Evolutionary conservation across 2,888 invertebrate species (phyloP), one percentile per base, ranked within the genome.

Genomic region (Andrena trimmerana): DNA sequence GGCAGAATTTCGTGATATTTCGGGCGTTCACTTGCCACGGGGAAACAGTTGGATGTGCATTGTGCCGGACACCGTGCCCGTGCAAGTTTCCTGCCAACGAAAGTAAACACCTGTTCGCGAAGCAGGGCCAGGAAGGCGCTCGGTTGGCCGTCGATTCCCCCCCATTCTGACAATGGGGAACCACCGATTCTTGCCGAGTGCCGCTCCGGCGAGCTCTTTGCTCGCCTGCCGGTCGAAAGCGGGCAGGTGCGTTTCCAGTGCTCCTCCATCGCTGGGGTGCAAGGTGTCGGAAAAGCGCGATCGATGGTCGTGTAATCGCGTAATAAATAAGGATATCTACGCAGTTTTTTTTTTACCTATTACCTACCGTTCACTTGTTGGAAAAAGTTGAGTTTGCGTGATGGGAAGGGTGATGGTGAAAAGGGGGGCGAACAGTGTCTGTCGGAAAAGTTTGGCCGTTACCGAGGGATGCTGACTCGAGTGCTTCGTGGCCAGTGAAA

Each of bases 71-170:
- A 69, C 42, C 65, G 42, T 70, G 79, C 52, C 27, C 74, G 77
- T 31, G 42, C n/a, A 20, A 60, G 52, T 85, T 83, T 84, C 81
- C 82, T 79, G 74, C 78, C 67, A 67, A 79, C 79, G 89, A 88
- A 86, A 87, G 82, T 76, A 88, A 89, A 86, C 88, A 89, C 89
- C 90, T 89, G 90, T 85, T 81, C 88, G 68, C 88, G 68, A 73
- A 78, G 77, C 78, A 42, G 62, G 83, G 75, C 84, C 87, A 77
- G 79, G 78, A 81, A 81, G 73, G 85, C 79, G 77, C 66, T 72
- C 86, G 84, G 87, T 87, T 87, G 88, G 88, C 62, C 78, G 60
- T 62, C 75, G 77, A 65, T 78, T 79, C 79, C 88, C 85, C 88
- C 68, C 84, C 42, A 84, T 84, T 63, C 85, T 57, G 81, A 83